Evolutionary conservation across 2,797 vertebrate genomes (phyloP), one percentile per base, ranked within the genome.

Genomic region (Chiroxiphia lanceolata): DNA sequence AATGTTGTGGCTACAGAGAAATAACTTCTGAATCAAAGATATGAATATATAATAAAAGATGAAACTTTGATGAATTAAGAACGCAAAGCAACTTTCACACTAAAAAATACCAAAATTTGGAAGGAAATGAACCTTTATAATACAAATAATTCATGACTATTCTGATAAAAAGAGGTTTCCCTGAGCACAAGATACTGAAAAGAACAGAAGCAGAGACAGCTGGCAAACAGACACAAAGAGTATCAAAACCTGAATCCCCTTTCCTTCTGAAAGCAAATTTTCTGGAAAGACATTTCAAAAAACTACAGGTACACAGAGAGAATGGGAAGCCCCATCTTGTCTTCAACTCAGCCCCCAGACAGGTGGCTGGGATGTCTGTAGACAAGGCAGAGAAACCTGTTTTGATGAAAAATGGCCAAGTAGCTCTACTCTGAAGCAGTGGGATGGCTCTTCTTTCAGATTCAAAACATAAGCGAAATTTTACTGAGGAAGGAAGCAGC

Each of bases 101-200:
- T 36, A 81, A 68, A 88, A 89, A 77, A 75, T 3, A n/a, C 9
- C 25, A 63, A 91, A 87, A 81, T 82, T 40, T 81, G 86, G 77
- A 94, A 91, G 67, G 29, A 91, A 89, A 78, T 11, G 19, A 83
- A 51, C 40, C 93, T 94, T 93, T 84, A 89, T 50, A 78, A 79
- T 31, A 79, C 72, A 56, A 91, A 94, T 90, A 90, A 91, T 79
- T 94, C 44, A 94, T 70, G 5, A 15, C 7, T 67, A 29, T 76
- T 84, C 2, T 2, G 31, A 9, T 21, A 34, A 79, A 82, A 81
- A 84, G 27, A 91, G 20, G 72, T 89, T 84, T 87, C 54, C 36
- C 61, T 54, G 31, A 93, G 47, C 44, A 82, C 8, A 71, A 79
- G 38, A 40, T 1, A 3, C 40, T 56, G 54, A 88, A 72, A 85